phyloP scores from a whole-genome alignment of 2,888 invertebrate genomes.

The Neria commutata region DNA sequence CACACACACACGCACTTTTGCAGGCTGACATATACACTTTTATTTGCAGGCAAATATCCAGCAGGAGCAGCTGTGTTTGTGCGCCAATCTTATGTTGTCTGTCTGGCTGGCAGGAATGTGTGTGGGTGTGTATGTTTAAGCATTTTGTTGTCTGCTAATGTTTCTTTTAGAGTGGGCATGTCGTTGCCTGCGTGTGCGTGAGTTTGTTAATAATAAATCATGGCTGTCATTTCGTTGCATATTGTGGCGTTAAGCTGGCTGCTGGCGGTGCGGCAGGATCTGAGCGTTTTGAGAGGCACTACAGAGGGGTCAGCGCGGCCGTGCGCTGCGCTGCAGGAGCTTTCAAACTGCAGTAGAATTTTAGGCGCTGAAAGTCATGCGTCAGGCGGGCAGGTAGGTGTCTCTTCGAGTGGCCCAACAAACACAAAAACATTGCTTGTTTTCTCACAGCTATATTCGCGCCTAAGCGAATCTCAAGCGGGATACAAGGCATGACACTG shows the following conservation, averaged over 20 bases:
- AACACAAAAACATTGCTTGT: too few species aligned
- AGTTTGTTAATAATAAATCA: slow-evolving; percentile 56
- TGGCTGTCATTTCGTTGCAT: slow-evolving; percentile 33
- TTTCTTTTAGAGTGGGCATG: slow-evolving; percentile 27
- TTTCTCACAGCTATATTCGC: too few species aligned
- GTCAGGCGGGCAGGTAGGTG: too few species aligned
- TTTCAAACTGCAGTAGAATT: too few species aligned
- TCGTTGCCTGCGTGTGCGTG: slow-evolving; percentile 41
- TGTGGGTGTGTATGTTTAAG: not conserved
- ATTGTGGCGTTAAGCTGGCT: slow-evolving; percentile 23
- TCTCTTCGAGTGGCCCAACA: too few species aligned
- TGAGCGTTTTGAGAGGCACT: not conserved
- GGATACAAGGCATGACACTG: too few species aligned
- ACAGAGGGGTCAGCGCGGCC: not conserved
- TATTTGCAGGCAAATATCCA: slow-evolving; percentile 26
- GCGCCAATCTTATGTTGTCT: not conserved
- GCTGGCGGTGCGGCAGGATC: too few species aligned
- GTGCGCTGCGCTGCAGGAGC: too few species aligned
- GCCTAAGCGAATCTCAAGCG: too few species aligned
- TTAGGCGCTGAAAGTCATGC: too few species aligned
- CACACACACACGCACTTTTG: not conserved
- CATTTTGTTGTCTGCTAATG: slow-evolving; percentile 12
- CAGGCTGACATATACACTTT: not conserved
- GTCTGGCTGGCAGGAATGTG: not conserved
- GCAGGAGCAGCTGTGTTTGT: slow-evolving; percentile 17